These are phyloP conservation scores for Bhutanitis thaidina DNA, from an alignment of 2,888 invertebrate genomes.

Conservation along the genomic window DNA sequence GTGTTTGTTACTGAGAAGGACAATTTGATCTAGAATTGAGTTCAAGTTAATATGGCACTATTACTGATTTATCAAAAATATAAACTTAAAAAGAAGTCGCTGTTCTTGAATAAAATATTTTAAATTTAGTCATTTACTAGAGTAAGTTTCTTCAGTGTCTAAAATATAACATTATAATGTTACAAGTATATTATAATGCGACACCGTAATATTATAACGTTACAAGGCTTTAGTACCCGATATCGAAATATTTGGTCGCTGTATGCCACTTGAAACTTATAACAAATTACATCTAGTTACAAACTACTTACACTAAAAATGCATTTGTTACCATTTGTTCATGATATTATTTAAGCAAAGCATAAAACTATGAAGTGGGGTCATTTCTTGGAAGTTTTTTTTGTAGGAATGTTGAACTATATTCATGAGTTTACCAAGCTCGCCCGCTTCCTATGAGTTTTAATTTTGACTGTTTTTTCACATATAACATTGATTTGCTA, in stretches of 20 bases:
- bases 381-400: neutral
- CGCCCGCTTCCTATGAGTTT: no score
- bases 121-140: no score
- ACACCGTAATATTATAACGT: neutral
- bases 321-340: conserved; percentile 21
- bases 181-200: neutral
- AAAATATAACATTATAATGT: neutral
- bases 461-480: no score
- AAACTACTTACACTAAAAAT: conserved; percentile 25
- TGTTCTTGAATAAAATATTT: no score
- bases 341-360: neutral
- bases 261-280: conserved; percentile 42
- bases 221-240: conserved; percentile 16
- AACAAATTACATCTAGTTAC: conserved; percentile 5
- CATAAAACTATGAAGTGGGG: no score
- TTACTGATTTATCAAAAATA: no score
- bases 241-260: conserved; percentile 61
- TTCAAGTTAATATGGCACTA: conserved; percentile 1
- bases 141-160: neutral
- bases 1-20: neutral
- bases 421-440: no score
- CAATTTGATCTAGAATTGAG: neutral
- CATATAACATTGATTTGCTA: no score
- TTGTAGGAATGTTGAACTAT: neutral
- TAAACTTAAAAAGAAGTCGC: no score